These are phyloP conservation scores for Hylomyscus alleni DNA, from an alignment of 2,797 vertebrate species.

Conservation along the genomic window DNA sequence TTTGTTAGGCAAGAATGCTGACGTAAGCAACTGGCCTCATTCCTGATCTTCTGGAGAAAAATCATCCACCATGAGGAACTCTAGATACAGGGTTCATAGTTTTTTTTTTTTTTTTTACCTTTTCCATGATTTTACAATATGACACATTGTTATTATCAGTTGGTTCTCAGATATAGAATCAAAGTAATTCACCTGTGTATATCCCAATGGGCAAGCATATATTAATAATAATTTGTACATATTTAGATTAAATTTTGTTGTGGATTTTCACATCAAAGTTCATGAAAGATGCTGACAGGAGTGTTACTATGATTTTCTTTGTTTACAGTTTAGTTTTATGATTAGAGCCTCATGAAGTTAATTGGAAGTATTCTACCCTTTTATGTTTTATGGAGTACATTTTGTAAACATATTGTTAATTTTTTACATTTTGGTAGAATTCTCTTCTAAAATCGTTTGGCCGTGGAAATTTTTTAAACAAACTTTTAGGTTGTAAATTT, in stretches of 20 bases:
- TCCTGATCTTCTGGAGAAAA: neutral
- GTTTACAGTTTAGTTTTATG: slow-evolving; percentile 14
- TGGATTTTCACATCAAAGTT: slow-evolving; percentile 43
- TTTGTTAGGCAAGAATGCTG: neutral
- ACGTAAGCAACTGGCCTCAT: neutral
- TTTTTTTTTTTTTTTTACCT: neutral
- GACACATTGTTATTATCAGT: neutral
- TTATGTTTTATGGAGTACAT: neutral
- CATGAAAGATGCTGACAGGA: neutral
- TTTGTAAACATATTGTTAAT: neutral
- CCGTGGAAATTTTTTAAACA: neutral
- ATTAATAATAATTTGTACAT: neutral
- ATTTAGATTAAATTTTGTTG: slow-evolving; percentile 21
- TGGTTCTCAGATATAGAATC: slow-evolving; percentile 42
- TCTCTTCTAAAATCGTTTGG: slow-evolving; percentile 2
- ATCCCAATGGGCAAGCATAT: neutral
- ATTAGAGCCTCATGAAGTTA: neutral
- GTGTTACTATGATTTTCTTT: neutral
- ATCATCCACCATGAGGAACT: neutral
- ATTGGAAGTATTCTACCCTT: neutral
- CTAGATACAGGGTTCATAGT: neutral
- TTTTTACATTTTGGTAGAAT: slow-evolving; percentile 38
- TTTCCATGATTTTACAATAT: neutral
- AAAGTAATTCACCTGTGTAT: neutral
- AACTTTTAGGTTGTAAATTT: neutral